Percentiles rank a stretch among this genome's conserved stretches.
Conservation (phyloP, 2,113 vertebrate species). For the Butorides virescens region DNA sequence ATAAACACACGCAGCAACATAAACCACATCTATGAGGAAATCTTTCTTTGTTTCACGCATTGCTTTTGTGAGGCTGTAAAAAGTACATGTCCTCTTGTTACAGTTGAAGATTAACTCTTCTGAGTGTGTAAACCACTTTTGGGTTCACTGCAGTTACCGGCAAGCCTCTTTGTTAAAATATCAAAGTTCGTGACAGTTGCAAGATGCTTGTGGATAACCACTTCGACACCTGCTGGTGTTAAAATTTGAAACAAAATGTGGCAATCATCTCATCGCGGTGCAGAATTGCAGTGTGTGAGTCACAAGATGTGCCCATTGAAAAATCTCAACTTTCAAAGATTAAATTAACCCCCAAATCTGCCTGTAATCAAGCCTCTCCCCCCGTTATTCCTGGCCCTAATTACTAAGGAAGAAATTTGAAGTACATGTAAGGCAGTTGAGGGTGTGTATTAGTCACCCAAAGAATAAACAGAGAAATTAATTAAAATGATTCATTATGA, state of each 20-base stretch:
- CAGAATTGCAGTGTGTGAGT: not conserved
- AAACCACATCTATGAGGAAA: not conserved
- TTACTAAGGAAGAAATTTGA: not conserved
- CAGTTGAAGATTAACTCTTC: not conserved
- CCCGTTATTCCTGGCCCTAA: not conserved
- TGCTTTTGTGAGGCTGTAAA: not conserved
- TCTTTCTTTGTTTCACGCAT: not conserved
- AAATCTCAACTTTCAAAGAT: not conserved
- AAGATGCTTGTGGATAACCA: not conserved
- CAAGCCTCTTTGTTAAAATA: not conserved
- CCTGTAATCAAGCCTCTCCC: not conserved
- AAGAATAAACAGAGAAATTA: constrained; percentile 38
- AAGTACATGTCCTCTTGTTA: not conserved
- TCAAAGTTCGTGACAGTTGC: not conserved
- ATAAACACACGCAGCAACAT: not conserved
- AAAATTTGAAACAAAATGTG: not conserved
- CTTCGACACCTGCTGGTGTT: constrained; percentile 17
- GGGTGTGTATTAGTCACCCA: not conserved
- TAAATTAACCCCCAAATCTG: not conserved
- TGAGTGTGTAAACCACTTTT: not conserved
- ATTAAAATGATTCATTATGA: constrained; percentile 34
- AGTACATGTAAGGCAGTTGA: not conserved
- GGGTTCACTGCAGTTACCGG: not conserved
- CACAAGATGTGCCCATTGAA: not conserved
- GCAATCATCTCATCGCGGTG: not conserved